Evolutionary conservation across 2,888 invertebrate genomes (phyloP).

Genomic region (Thyatira batis): DNA sequence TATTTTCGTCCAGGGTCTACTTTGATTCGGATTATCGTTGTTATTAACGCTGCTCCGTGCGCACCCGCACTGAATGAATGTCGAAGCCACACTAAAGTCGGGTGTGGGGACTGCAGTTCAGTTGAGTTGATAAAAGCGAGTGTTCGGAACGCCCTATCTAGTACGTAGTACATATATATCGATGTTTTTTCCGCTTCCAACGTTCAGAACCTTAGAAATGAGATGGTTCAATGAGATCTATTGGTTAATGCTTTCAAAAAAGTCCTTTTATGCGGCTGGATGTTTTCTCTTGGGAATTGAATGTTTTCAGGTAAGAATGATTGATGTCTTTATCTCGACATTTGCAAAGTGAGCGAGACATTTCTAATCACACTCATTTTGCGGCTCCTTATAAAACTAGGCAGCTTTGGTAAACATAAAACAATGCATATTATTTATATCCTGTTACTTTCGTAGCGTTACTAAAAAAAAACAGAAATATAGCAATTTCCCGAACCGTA

Average conservation of each 20-base stretch:
- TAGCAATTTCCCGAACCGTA: background rate
- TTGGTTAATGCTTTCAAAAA: constrained; percentile 42
- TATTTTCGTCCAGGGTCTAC: no score
- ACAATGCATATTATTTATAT: no score
- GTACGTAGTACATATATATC: no score
- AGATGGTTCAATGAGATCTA: constrained; percentile 31
- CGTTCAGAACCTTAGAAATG: background rate
- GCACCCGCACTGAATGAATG: no score
- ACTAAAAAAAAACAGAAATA: background rate
- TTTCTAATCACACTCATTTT: constrained; percentile 49
- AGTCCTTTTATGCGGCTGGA: constrained; percentile 40
- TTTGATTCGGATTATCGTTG: no score
- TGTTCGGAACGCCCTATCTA: no score
- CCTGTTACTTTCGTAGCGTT: background rate
- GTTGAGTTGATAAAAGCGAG: no score
- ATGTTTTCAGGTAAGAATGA: constrained; percentile 62
- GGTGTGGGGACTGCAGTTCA: no score
- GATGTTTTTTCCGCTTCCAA: background rate
- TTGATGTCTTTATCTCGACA: constrained; percentile 62
- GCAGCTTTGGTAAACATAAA: background rate
- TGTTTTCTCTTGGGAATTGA: constrained; percentile 54
- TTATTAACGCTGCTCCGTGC: no score
- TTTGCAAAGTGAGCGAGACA: constrained; percentile 52
- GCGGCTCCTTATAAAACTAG: constrained; percentile 15
- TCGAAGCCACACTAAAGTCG: no score